Conservation (phyloP, 2,113 vertebrate species). For the Circaetus cinerascens region DNA sequence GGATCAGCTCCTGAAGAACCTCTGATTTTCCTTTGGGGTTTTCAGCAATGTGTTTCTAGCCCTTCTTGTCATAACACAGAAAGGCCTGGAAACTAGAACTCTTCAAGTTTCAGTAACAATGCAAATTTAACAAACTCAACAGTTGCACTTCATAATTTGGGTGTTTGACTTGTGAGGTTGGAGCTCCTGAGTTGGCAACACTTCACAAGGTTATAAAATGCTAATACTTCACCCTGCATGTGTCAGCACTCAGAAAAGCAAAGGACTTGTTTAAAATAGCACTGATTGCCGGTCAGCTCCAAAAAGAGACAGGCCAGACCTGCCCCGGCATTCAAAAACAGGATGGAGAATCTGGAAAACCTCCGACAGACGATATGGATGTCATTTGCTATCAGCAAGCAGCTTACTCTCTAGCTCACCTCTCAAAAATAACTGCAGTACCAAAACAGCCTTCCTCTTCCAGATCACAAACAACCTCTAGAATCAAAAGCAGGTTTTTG, state of each 20-base stretch:
- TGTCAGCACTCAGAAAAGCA: not conserved
- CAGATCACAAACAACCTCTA: not conserved
- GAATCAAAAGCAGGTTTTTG: not conserved
- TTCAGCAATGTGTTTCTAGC: not conserved
- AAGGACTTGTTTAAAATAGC: not conserved
- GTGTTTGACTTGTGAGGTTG: not conserved
- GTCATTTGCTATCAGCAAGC: not conserved
- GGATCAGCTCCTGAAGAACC: not conserved
- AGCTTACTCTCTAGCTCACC: not conserved
- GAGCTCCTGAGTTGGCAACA: not conserved
- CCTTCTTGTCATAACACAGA: not conserved
- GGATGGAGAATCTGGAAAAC: not conserved
- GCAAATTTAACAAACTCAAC: not conserved
- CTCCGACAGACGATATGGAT: rapidly evolving
- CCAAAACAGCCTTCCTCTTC: not conserved
- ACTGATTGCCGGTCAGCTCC: not conserved
- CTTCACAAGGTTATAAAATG: not conserved
- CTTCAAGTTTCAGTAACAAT: not conserved
- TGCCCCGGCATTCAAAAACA: not conserved
- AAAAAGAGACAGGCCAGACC: not conserved
- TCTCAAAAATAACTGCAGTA: not conserved
- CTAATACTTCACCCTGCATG: not conserved
- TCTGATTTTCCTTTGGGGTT: not conserved
- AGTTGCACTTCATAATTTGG: not conserved
- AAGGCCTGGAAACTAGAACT: not conserved